Evolutionary conservation across 2,113 vertebrate species (phyloP).

Genomic region (Hepsetus odoe): DNA sequence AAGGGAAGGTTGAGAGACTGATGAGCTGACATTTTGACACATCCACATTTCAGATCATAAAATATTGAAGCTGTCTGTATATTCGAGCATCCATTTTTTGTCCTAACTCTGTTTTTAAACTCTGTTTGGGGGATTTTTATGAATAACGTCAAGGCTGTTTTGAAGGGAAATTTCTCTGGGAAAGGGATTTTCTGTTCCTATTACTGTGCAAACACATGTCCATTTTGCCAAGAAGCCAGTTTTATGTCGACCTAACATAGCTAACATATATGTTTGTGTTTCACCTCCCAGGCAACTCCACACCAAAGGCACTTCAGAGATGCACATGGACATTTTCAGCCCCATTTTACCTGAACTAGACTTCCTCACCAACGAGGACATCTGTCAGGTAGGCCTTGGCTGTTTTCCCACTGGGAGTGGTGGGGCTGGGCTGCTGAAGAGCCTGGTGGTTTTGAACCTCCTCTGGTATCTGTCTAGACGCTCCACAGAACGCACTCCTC

Average conservation of each 20-base stretch:
- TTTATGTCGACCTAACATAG: too few relatives aligned
- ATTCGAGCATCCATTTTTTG: too few relatives aligned
- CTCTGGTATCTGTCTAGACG: neutral
- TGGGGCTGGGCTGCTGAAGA: neutral
- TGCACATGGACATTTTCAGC: conserved; percentile 68
- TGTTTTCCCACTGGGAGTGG: neutral
- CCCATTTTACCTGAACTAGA: conserved; percentile 67
- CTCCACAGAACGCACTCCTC: neutral
- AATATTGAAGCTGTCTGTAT: too few relatives aligned
- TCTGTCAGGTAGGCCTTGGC: conserved; percentile 66
- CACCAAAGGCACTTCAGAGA: conserved; percentile 69
- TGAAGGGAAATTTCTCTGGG: too few relatives aligned
- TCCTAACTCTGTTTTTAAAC: neutral
- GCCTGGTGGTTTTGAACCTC: neutral
- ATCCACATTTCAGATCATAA: too few relatives aligned
- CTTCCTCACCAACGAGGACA: conserved; percentile 70
- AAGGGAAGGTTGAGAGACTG: too few relatives aligned
- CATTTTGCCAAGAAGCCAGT: neutral
- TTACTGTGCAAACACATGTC: neutral
- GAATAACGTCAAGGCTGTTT: too few relatives aligned
- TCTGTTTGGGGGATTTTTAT: too few relatives aligned
- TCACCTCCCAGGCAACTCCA: conserved; percentile 71
- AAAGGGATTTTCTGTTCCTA: neutral
- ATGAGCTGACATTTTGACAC: neutral
- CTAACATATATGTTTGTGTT: neutral